A percentile compares a stretch with the other conserved stretches of the same genome.
Conservation (phyloP, 2,888 invertebrate genomes). For the Bursaphelenchus okinawaensis region DNA sequence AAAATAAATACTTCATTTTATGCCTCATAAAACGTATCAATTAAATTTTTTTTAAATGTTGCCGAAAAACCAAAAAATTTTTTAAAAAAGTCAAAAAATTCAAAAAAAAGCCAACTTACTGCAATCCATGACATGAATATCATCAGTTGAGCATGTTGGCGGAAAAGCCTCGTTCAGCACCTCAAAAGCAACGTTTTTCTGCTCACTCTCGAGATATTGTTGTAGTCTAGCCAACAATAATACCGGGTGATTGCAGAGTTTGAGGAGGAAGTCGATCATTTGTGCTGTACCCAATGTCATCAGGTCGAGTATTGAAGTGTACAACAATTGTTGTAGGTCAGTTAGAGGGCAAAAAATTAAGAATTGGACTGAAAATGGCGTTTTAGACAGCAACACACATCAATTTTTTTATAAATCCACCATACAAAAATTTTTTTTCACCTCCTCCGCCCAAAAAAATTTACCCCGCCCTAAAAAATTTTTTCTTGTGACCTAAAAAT, state of each 20-base stretch:
- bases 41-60: too few relatives aligned
- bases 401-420: too few relatives aligned
- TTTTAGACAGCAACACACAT: too few relatives aligned
- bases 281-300: neutral
- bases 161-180: neutral
- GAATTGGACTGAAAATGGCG: neutral
- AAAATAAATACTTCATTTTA: too few relatives aligned
- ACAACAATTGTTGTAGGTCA: neutral
- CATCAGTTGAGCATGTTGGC: neutral
- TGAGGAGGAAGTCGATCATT: neutral
- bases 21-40: too few relatives aligned
- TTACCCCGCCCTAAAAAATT: too few relatives aligned
- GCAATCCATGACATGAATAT: neutral
- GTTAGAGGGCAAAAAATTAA: neutral
- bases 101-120: neutral
- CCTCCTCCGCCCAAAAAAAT: too few relatives aligned
- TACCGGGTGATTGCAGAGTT: constrained; percentile 4
- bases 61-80: too few relatives aligned
- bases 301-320: neutral
- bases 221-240: neutral
- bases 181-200: neutral
- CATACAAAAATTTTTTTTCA: too few relatives aligned
- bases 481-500: too few relatives aligned
- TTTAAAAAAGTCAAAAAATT: too few relatives aligned
- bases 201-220: neutral